phyloP scores from a whole-genome alignment of 2,797 vertebrate species.

The Falco peregrinus region DNA sequence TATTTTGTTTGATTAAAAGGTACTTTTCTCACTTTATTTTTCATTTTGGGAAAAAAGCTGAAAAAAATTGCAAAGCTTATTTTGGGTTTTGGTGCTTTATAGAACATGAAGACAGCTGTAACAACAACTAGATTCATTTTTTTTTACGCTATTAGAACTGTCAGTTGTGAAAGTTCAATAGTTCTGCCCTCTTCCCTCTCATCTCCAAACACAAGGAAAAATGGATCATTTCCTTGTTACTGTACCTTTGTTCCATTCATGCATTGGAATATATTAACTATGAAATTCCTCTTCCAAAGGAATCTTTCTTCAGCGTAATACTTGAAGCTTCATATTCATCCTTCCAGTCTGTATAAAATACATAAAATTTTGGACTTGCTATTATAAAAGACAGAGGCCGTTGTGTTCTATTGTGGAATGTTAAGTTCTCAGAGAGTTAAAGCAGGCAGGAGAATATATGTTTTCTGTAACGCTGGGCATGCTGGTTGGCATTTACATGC shows the following conservation, averaged over 20 bases:
- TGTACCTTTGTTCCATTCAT: not conserved
- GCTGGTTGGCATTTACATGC: not conserved
- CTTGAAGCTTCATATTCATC: not conserved
- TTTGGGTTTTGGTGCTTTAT: not conserved
- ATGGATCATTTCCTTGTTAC: not conserved
- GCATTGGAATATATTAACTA: not conserved
- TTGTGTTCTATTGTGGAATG: not conserved
- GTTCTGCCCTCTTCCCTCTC: not conserved
- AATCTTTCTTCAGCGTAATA: not conserved
- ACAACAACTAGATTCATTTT: not conserved
- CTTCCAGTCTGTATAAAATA: not conserved
- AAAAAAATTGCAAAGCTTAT: not conserved
- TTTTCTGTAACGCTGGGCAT: not conserved
- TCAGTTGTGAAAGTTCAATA: not conserved
- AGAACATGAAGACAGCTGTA: not conserved
- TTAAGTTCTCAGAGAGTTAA: conserved; percentile 1
- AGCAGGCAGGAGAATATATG: not conserved
- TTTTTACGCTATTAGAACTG: not conserved
- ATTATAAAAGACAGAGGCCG: not conserved
- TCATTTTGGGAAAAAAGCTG: not conserved
- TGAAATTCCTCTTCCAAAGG: not conserved
- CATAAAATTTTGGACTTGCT: not conserved
- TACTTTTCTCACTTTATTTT: not conserved
- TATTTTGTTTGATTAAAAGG: not conserved
- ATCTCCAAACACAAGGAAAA: not conserved